Evolutionary conservation across 2,113 vertebrate genomes (phyloP).

Genomic region (Eira barbara): DNA sequence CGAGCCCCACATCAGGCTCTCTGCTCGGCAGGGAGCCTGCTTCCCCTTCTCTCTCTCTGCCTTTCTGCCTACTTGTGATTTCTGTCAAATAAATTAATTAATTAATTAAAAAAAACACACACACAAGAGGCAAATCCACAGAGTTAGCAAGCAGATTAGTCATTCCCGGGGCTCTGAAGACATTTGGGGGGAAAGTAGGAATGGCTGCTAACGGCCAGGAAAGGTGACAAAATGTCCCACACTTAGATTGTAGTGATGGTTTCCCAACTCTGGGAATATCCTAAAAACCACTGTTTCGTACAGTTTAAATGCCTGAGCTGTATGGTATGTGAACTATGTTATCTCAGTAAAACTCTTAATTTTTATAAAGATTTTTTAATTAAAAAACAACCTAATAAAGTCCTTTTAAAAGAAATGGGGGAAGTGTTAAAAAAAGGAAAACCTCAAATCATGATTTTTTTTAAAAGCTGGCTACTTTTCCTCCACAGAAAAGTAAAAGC

Average conservation of each 20-base stretch:
- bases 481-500: neutral
- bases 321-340: neutral
- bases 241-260: neutral
- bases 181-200: neutral
- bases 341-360: neutral
- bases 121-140: neutral
- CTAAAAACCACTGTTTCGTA: neutral
- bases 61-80: no score
- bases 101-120: no score
- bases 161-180: neutral
- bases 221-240: neutral
- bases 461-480: neutral
- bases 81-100: no score
- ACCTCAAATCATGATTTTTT: neutral
- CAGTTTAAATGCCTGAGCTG: neutral
- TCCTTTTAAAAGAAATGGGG: neutral
- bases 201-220: neutral
- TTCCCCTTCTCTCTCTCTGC: no score
- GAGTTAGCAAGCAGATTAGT: neutral
- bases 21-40: no score
- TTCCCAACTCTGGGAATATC: neutral
- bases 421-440: neutral
- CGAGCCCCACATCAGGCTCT: no score
- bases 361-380: neutral
- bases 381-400: neutral